Evolutionary conservation across 1,140 invertebrate species (phyloP).

Genomic region (Adoxophyes honmai): DNA sequence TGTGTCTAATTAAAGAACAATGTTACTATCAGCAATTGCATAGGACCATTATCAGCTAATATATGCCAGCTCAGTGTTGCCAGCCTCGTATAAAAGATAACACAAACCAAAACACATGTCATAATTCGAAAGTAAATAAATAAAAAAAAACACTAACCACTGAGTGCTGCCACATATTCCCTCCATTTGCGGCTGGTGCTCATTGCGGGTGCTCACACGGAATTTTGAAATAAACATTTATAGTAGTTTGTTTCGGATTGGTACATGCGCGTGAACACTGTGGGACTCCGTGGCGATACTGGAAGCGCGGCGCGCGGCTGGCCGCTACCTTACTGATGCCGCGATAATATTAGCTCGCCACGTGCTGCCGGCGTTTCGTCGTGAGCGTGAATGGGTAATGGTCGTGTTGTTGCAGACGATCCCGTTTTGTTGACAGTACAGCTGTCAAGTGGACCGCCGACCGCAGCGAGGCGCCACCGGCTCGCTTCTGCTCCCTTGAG

Average conservation of each 20-base stretch:
- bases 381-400: constrained; percentile 53
- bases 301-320: constrained; percentile 22
- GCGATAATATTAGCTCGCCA: constrained; percentile 61
- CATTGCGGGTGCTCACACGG: constrained; percentile 49
- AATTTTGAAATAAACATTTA: constrained; percentile 62
- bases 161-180: constrained; percentile 66
- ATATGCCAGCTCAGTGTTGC: constrained; percentile 20
- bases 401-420: constrained; percentile 43
- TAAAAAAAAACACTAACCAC: constrained; percentile 57
- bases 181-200: constrained; percentile 61
- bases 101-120: background rate
- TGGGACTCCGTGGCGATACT: constrained; percentile 30
- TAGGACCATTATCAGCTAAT: constrained; percentile 5
- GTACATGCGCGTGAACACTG: constrained; percentile 44
- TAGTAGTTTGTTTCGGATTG: constrained; percentile 34
- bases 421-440: constrained; percentile 57
- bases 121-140: constrained; percentile 22
- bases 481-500: constrained; percentile 35
- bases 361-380: constrained; percentile 57
- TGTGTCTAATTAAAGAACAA: constrained; percentile 16
- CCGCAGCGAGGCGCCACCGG: constrained; percentile 35
- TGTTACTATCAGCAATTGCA: background rate
- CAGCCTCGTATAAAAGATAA: constrained; percentile 3
- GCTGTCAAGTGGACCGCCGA: constrained; percentile 45
- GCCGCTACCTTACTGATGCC: constrained; percentile 10